Base-by-base conservation (phyloP, 2,113 vertebrate species). In the Podilymbus podiceps region DNA sequence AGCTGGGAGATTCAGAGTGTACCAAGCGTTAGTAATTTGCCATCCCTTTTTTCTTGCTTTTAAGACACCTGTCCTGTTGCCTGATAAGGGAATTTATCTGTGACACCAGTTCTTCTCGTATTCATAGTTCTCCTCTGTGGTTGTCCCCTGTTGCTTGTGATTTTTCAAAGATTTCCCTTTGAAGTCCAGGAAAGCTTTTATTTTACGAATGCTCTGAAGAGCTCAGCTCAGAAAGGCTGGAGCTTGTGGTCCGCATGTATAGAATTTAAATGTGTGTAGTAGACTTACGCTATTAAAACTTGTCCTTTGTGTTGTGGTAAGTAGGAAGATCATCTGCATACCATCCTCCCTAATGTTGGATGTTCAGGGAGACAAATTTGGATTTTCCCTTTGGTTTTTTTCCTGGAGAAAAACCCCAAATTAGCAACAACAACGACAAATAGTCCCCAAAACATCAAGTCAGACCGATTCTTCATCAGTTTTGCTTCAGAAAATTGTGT, bases 41-140 rank as follows among this genome's bases (percentile, higher is more conserved):
- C 2, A 2, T 84, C 90, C 17, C 74, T 86, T 83, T 55, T 27
- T 75, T 64, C 42, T 85, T 38, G 53, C 86, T 62, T 95, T 95
- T 90, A 53, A 90, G 81, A 83, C 62, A 73, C 62, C 38, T 66
- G 69, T 92, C 88, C 49, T 5, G 0, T 68, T 89, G 74, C 59
- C 81, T 91, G 80, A 89, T 92, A 87, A 90, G 56, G n/a, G 50
- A 76, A 73, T 93, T 91, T 85, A 88, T 92, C 81, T 95, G n/a
- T 56, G 74, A 66, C 25, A 42, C 46, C 76, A 76, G 40, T 90
- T 87, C 46, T 73, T 25, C 60, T 86, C 9, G 8, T 85, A 55
- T 81, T 88, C 8, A 2, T 79, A 50, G 21, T 66, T 95, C 74
- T 84, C 31, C 23, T 88, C 72, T 82, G 46, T 25, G 22, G 21